Evolutionary conservation across 2,888 invertebrate genomes (phyloP).

Genomic region (Amiota mariae): DNA sequence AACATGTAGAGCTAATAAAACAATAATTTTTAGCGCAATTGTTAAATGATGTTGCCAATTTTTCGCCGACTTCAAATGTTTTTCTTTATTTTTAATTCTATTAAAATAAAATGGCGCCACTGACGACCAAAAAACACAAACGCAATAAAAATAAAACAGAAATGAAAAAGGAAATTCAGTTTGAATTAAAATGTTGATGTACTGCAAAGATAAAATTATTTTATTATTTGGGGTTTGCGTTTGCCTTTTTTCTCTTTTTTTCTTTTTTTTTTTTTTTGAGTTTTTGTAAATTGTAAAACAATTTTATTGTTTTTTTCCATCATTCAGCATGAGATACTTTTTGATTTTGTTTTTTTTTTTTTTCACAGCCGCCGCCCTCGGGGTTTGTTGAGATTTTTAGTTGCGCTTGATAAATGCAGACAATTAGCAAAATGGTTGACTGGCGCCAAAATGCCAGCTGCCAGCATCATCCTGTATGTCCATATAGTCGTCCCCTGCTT

Average conservation of each 20-base stretch:
- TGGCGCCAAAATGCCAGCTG: constrained; percentile 52
- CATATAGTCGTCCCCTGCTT: background rate
- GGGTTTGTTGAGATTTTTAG: constrained; percentile 43
- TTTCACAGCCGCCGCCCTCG: constrained; percentile 30
- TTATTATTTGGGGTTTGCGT: constrained; percentile 47
- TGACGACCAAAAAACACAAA: constrained; percentile 49
- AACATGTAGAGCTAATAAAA: constrained; percentile 16
- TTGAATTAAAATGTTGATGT: constrained; percentile 8
- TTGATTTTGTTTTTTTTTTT: background rate
- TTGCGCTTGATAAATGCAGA: constrained; percentile 61
- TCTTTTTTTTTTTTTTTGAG: constrained; percentile 34
- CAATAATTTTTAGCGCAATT: constrained; percentile 33
- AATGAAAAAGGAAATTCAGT: constrained; percentile 24
- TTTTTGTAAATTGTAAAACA: background rate
- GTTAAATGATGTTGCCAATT: constrained; percentile 59
- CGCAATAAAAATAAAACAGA: constrained; percentile 32
- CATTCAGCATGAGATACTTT: background rate
- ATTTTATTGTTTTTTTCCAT: background rate
- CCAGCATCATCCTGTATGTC: constrained; percentile 2
- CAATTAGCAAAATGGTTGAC: constrained; percentile 63
- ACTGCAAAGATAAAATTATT: constrained; percentile 34
- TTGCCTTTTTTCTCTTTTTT: background rate
- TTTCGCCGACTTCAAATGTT: constrained; percentile 42
- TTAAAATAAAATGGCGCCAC: constrained; percentile 49
- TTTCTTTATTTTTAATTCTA: constrained; percentile 16